These are phyloP conservation scores for Rhopalosiphum maidis DNA, from an alignment of 1,140 invertebrate genomes.

Conservation along the genomic window DNA sequence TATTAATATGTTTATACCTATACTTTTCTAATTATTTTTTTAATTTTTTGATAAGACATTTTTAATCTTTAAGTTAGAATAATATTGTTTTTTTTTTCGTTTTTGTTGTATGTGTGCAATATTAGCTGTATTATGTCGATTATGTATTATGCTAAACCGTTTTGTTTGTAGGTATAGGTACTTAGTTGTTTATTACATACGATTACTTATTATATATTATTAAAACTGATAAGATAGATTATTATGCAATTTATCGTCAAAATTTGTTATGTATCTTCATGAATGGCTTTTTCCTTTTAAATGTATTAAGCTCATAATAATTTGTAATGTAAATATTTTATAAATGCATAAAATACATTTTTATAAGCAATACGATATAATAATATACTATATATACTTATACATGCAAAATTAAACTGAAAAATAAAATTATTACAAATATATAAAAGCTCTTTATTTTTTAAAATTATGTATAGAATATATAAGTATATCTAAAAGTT, in stretches of 20 bases:
- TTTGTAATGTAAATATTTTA: background rate
- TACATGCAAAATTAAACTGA: background rate
- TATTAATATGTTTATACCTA: background rate
- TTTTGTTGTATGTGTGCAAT: constrained; percentile 24
- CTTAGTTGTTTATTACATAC: background rate
- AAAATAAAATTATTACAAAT: background rate
- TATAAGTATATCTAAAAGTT: no score
- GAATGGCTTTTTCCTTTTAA: background rate
- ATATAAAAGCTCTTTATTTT: background rate
- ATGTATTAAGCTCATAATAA: background rate
- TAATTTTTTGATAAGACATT: background rate
- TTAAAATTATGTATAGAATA: no score
- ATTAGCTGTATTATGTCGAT: background rate
- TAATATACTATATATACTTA: background rate
- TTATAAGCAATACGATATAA: background rate
- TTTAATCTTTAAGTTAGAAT: background rate
- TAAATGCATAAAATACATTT: background rate
- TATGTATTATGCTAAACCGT: background rate
- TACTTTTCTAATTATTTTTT: background rate
- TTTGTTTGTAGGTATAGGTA: background rate
- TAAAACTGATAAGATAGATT: background rate
- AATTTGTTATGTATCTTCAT: background rate
- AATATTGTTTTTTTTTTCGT: constrained; percentile 9
- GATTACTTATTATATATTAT: background rate
- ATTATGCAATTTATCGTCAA: background rate